Percentiles rank a stretch among this genome's conserved stretches.
phyloP scores from a whole-genome alignment of 2,797 vertebrate genomes.

The Oreochromis grahami region DNA sequence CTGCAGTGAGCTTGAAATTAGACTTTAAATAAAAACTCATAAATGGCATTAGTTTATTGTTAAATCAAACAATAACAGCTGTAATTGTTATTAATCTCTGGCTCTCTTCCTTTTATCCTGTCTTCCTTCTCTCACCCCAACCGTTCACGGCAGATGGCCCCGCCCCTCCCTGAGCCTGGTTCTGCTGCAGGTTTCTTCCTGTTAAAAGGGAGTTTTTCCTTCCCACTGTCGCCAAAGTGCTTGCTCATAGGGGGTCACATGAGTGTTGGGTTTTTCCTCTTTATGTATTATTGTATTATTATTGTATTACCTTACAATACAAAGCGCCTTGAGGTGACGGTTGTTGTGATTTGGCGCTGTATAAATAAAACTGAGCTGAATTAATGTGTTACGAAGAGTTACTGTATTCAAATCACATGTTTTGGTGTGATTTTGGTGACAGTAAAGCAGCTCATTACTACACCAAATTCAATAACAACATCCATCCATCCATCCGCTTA shows the following conservation, averaged over 20 bases:
- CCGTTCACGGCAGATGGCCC: background rate
- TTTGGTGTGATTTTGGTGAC: background rate
- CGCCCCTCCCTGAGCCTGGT: background rate
- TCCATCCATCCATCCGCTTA: background rate
- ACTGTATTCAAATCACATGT: background rate
- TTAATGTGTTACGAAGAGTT: fast-evolving
- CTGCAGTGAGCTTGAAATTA: background rate
- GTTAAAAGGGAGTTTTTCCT: background rate
- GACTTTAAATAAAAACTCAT: background rate
- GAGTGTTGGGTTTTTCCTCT: background rate
- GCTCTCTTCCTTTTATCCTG: background rate
- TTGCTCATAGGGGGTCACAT: background rate
- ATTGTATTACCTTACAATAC: background rate
- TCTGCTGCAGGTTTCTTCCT: fast-evolving
- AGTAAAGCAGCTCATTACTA: background rate
- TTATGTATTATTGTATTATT: background rate
- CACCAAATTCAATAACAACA: background rate
- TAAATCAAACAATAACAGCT: background rate
- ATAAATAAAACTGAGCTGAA: fast-evolving
- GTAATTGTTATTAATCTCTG: background rate
- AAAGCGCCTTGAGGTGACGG: fast-evolving
- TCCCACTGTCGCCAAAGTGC: background rate
- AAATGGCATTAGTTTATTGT: background rate
- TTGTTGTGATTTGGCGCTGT: fast-evolving
- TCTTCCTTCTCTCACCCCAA: background rate